Conservation (phyloP, 2,113 vertebrate species). For the Notechis scutatus region DNA sequence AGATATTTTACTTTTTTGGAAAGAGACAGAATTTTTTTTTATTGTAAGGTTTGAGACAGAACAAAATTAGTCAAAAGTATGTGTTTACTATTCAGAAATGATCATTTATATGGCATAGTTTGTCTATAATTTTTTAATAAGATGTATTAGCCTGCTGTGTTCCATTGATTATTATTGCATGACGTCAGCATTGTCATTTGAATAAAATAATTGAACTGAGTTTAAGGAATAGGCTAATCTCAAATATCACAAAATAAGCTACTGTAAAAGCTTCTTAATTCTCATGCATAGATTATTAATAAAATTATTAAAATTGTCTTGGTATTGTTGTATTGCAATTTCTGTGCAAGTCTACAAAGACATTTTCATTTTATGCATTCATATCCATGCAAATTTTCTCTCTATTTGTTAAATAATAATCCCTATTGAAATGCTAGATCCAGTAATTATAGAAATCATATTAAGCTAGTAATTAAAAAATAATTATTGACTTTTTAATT, state of each 20-base stretch:
- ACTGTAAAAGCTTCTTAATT: neutral
- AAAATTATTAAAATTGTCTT: slow-evolving; percentile 16
- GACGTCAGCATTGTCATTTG: neutral
- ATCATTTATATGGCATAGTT: slow-evolving; percentile 16
- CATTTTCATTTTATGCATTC: slow-evolving; percentile 20
- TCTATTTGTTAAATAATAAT: neutral
- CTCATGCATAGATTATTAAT: neutral
- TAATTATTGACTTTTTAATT: slow-evolving; percentile 38
- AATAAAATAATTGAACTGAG: neutral
- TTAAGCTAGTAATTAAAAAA: slow-evolving; percentile 33
- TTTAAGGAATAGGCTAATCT: neutral
- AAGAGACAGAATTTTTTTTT: slow-evolving; percentile 36
- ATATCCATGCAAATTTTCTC: slow-evolving; percentile 1
- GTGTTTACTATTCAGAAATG: slow-evolving; percentile 40
- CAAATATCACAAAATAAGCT: slow-evolving; percentile 1
- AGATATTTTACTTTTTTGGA: slow-evolving; percentile 39
- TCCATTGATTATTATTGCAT: neutral
- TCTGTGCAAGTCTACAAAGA: neutral
- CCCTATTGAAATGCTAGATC: neutral
- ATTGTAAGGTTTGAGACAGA: slow-evolving; percentile 36
- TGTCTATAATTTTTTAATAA: neutral
- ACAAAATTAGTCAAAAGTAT: slow-evolving; percentile 43
- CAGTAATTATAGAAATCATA: slow-evolving; percentile 21
- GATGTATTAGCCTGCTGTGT: neutral
- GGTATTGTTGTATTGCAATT: neutral